Conservation (phyloP, 35 echinoderm and acorn worm species). For the Eucidaris tribuloides region DNA sequence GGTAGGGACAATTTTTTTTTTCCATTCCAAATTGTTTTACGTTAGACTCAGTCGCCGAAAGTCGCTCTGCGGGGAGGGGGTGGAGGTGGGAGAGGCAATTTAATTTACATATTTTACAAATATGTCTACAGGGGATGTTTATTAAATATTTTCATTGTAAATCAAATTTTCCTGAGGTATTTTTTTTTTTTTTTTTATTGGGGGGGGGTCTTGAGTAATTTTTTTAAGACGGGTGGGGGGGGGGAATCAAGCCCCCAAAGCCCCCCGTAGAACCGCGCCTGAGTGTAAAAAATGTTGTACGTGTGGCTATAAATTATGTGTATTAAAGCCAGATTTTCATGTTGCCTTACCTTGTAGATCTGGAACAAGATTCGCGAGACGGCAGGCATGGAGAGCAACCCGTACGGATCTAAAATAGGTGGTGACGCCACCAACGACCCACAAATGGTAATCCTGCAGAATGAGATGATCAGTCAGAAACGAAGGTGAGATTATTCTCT, state of each 20-base stretch:
- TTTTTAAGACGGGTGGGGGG: neutral
- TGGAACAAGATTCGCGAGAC: constrained; percentile 53
- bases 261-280: too few species aligned
- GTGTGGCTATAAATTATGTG: too few species aligned
- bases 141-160: too few species aligned
- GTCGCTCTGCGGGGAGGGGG: too few species aligned
- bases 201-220: neutral
- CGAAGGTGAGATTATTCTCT: constrained; percentile 1
- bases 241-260: too few species aligned
- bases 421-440: constrained; percentile 7
- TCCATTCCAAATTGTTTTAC: too few species aligned
- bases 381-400: constrained; percentile 25
- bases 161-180: neutral
- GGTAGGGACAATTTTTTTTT: too few species aligned
- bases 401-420: neutral
- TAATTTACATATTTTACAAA: too few species aligned
- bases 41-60: too few species aligned
- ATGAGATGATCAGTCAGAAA: constrained; percentile 50
- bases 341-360: neutral
- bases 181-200: neutral
- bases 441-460: constrained; percentile 12
- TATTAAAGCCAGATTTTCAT: neutral
- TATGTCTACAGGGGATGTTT: too few species aligned
- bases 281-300: too few species aligned
- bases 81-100: too few species aligned